Percentiles rank a stretch among this genome's conserved stretches.
phyloP scores from a whole-genome alignment of 2,113 vertebrate species.

The Sisor rabdophorus region DNA sequence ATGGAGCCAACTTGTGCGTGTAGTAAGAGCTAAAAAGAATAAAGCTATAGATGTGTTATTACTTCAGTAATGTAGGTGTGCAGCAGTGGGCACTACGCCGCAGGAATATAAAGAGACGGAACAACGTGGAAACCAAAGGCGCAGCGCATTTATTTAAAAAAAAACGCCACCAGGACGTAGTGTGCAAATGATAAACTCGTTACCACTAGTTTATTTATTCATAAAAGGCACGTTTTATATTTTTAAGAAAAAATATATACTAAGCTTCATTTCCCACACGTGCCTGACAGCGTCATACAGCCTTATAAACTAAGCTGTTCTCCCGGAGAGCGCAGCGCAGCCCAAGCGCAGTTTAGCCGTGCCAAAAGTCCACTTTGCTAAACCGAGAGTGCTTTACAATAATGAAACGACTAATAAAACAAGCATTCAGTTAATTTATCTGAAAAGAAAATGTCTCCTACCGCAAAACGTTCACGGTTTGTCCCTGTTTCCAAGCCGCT shows the following conservation, averaged over 20 bases:
- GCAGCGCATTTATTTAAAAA: neutral
- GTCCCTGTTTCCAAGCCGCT: neutral
- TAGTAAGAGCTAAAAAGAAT: neutral
- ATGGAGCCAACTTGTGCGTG: neutral
- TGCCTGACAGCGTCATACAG: neutral
- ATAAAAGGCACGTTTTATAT: neutral
- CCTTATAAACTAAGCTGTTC: neutral
- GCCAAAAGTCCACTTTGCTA: neutral
- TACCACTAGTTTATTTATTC: neutral
- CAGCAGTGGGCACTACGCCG: neutral
- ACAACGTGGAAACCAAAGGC: neutral
- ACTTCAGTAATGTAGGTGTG: conserved; percentile 9
- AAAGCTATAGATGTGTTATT: neutral
- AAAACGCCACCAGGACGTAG: neutral
- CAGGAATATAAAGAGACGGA: conserved; percentile 9
- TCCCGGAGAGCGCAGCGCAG: neutral
- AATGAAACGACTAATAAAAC: neutral
- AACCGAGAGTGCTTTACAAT: too few species aligned
- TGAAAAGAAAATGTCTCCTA: neutral
- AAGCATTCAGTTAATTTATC: neutral
- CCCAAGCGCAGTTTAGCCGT: neutral
- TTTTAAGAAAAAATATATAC: neutral
- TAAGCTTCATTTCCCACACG: neutral
- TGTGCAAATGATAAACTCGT: too few species aligned
- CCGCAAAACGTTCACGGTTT: neutral